These are phyloP conservation scores for Zosterops hypoxanthus DNA, from an alignment of 2,113 vertebrate genomes.

Conservation along the genomic window DNA sequence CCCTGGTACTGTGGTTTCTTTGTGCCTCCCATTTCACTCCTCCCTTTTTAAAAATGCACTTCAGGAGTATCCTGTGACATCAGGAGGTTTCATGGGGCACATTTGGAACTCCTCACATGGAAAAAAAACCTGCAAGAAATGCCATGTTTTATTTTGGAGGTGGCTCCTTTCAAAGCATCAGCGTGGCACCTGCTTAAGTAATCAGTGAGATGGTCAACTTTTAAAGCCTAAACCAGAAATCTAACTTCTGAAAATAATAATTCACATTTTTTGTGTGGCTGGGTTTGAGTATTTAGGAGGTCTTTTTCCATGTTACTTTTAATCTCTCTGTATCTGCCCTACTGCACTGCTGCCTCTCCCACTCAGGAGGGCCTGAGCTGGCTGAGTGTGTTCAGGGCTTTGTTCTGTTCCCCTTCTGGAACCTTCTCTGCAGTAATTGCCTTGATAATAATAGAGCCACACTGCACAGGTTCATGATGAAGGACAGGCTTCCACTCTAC, in stretches of 20 bases:
- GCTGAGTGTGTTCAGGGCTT: neutral
- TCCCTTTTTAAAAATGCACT: neutral
- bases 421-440: neutral
- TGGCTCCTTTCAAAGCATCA: neutral
- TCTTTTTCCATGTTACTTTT: rapidly evolving
- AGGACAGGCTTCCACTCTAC: neutral
- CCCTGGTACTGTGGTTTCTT: neutral
- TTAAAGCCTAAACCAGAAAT: neutral
- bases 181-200: neutral
- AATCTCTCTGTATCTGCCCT: neutral
- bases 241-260: neutral
- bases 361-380: rapidly evolving
- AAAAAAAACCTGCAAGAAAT: neutral
- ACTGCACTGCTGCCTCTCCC: neutral
- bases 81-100: rapidly evolving
- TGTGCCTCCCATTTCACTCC: neutral
- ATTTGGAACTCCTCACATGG: neutral
- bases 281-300: neutral
- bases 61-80: neutral
- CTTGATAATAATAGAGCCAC: neutral
- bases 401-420: neutral
- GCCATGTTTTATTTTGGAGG: neutral
- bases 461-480: neutral
- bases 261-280: neutral
- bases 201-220: neutral